Percentiles rank a stretch among this genome's conserved stretches.
Evolutionary conservation across 2,113 vertebrate species (phyloP).

Genomic region (Butorides virescens): DNA sequence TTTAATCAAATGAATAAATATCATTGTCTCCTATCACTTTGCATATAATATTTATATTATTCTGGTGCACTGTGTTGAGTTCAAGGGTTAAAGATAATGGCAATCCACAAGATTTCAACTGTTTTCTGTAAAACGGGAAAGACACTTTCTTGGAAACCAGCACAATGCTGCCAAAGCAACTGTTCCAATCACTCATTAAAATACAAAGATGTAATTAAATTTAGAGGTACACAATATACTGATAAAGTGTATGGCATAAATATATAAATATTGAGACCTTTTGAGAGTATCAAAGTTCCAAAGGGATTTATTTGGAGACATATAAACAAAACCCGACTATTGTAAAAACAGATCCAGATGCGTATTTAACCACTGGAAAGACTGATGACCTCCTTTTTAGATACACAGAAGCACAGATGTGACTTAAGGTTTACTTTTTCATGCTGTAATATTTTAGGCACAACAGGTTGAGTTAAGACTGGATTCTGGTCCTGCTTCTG

Average conservation of each 20-base stretch:
- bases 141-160: neutral
- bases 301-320: constrained; percentile 37
- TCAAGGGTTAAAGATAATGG: neutral
- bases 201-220: constrained; percentile 21
- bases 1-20: neutral
- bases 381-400: neutral
- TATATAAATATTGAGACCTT: constrained; percentile 59
- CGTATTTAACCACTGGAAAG: neutral
- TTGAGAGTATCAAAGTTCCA: constrained; percentile 39
- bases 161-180: neutral
- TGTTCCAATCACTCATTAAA: neutral
- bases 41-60: neutral
- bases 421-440: constrained; percentile 20
- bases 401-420: constrained; percentile 8
- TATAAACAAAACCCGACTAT: constrained; percentile 27
- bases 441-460: constrained; percentile 61
- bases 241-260: constrained; percentile 39
- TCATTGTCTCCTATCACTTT: neutral
- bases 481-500: neutral
- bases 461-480: constrained; percentile 30
- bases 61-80: neutral
- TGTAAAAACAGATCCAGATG: constrained; percentile 19
- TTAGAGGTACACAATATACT: constrained; percentile 28
- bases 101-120: neutral
- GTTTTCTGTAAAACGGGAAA: neutral